phyloP scores from a whole-genome alignment of 2,888 invertebrate genomes.

The Elgonia sp. region DNA sequence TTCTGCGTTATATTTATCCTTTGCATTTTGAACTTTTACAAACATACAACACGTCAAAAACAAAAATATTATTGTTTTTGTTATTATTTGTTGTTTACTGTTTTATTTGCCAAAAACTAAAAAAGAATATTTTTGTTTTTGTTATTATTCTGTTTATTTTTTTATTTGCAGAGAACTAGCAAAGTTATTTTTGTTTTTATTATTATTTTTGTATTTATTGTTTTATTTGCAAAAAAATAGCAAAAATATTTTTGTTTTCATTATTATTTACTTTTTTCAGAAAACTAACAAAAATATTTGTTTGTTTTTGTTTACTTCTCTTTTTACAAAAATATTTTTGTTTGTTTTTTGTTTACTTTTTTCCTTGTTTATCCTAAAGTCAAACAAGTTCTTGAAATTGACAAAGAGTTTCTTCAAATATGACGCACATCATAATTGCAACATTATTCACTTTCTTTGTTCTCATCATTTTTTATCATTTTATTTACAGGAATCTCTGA shows the following conservation, averaged over 20 bases:
- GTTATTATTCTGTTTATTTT: too few relatives aligned
- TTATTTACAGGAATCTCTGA: constrained; percentile 30
- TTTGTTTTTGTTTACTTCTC: too few relatives aligned
- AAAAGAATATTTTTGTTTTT: neutral
- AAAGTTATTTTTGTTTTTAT: too few relatives aligned
- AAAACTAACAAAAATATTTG: neutral
- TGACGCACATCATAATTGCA: neutral
- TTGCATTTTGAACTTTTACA: constrained; percentile 13
- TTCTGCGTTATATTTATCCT: constrained; percentile 44
- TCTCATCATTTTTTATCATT: neutral
- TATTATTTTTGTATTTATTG: too few relatives aligned
- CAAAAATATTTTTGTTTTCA: neutral
- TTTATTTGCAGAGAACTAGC: too few relatives aligned
- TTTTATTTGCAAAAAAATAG: too few relatives aligned
- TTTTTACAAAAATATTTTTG: neutral
- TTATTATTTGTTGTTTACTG: too few relatives aligned
- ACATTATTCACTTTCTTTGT: neutral
- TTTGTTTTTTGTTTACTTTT: too few relatives aligned
- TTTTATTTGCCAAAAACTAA: too few relatives aligned
- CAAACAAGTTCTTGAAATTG: neutral
- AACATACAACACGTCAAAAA: neutral
- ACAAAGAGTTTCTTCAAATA: neutral
- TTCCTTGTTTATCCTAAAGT: too few relatives aligned
- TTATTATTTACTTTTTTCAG: too few relatives aligned
- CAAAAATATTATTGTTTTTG: neutral